Percentiles rank a stretch among this genome's conserved stretches.
Evolutionary conservation across 1,140 invertebrate species (phyloP).

Genomic region (Hyles vespertilio): DNA sequence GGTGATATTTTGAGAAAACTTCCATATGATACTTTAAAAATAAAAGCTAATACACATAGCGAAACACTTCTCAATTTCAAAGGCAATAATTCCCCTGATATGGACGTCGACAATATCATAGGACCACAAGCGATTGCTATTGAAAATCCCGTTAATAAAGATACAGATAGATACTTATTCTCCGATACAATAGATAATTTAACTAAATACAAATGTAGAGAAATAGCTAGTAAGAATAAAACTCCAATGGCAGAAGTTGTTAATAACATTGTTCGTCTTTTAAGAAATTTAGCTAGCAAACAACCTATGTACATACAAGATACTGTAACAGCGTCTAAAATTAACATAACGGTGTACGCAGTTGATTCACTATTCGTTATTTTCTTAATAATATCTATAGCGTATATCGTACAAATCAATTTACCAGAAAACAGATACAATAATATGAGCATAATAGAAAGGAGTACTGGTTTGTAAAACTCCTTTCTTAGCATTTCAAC

Average conservation of each 20-base stretch:
- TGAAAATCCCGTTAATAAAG: slow-evolving; percentile 16
- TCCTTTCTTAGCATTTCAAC: not conserved
- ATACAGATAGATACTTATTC: slow-evolving; percentile 15
- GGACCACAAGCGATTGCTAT: slow-evolving; percentile 15
- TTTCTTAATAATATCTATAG: slow-evolving; percentile 19
- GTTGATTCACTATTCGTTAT: slow-evolving; percentile 9
- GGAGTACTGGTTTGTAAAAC: slow-evolving; percentile 15
- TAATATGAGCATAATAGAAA: slow-evolving; percentile 7
- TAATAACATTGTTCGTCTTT: slow-evolving; percentile 9
- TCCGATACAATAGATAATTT: slow-evolving; percentile 12
- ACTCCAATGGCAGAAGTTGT: not conserved
- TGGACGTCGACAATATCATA: slow-evolving; percentile 12
- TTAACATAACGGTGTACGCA: slow-evolving; percentile 15
- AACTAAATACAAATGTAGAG: slow-evolving; percentile 15
- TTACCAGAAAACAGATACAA: slow-evolving; percentile 19
- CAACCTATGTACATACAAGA: slow-evolving; percentile 17
- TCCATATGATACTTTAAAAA: slow-evolving; percentile 8
- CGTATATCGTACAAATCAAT: slow-evolving; percentile 15
- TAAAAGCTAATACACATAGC: slow-evolving; percentile 10
- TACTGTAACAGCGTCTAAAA: slow-evolving; percentile 17
- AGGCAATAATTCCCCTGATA: slow-evolving; percentile 20
- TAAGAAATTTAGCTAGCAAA: slow-evolving; percentile 13
- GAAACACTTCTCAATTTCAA: slow-evolving; percentile 12
- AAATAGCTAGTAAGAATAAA: slow-evolving; percentile 8
- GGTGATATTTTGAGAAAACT: slow-evolving; percentile 18